These are phyloP conservation scores for Cercocebus atys DNA, from an alignment of 2,113 vertebrate genomes.

Conservation along the genomic window DNA sequence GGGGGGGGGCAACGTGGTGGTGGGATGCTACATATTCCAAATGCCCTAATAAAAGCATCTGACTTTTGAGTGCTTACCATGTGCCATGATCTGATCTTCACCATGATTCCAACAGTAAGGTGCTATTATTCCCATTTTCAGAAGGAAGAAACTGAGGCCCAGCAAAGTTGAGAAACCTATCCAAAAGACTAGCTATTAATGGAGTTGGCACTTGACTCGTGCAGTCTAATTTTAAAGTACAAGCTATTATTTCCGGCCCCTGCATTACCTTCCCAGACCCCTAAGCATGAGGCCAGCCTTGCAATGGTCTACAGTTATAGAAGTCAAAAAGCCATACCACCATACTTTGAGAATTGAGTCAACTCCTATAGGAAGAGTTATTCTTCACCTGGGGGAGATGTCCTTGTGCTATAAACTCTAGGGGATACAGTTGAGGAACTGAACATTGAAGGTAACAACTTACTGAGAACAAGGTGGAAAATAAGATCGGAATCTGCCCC, in stretches of 20 bases:
- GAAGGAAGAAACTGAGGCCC: background rate
- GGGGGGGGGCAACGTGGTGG: too few relatives aligned
- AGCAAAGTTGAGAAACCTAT: background rate
- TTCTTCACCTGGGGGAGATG: fast-evolving
- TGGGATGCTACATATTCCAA: fast-evolving
- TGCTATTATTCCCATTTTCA: background rate
- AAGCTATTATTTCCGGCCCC: background rate
- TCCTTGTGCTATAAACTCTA: fast-evolving
- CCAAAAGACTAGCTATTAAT: fast-evolving
- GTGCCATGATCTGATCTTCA: fast-evolving
- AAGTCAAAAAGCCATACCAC: background rate
- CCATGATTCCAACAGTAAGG: fast-evolving
- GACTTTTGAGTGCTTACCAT: fast-evolving
- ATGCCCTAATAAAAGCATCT: background rate
- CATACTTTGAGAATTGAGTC: background rate
- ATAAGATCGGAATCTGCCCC: background rate
- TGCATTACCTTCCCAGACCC: fast-evolving
- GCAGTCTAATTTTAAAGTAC: background rate
- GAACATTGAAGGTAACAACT: background rate
- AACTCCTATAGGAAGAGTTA: fast-evolving
- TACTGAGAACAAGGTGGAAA: too few relatives aligned
- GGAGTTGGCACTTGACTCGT: fast-evolving
- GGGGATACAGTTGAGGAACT: fast-evolving
- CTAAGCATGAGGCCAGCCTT: fast-evolving
- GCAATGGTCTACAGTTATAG: background rate